Evolutionary conservation across 2,888 invertebrate genomes (phyloP).

Genomic region (Rhagonycha fulva): DNA sequence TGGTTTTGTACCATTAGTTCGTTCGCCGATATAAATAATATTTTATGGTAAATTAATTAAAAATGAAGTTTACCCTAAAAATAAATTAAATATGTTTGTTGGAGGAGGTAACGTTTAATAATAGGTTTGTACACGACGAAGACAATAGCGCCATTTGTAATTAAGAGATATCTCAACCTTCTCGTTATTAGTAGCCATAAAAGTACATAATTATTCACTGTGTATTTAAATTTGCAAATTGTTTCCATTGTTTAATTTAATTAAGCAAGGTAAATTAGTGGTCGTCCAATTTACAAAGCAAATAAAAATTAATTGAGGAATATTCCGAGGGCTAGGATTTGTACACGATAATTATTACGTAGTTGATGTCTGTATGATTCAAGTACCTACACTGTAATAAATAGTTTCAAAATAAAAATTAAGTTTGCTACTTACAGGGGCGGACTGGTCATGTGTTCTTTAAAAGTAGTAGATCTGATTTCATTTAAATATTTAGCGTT

Average conservation of each 20-base stretch:
- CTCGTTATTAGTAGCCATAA: not conserved
- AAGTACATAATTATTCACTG: not conserved
- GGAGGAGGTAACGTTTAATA: not conserved
- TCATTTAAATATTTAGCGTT: too few species aligned
- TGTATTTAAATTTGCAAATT: not conserved
- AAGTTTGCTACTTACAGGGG: not conserved
- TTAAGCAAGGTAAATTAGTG: not conserved
- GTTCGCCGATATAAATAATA: not conserved
- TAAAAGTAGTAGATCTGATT: too few species aligned
- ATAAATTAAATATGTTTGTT: not conserved
- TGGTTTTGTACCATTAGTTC: not conserved
- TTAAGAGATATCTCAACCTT: not conserved
- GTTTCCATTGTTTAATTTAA: not conserved
- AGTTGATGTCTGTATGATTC: not conserved
- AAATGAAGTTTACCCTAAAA: not conserved
- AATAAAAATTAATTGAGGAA: not conserved
- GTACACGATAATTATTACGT: not conserved
- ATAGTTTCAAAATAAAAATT: not conserved
- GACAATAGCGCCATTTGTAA: not conserved
- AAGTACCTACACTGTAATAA: not conserved
- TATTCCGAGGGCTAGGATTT: not conserved
- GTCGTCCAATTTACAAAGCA: not conserved
- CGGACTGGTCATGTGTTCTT: not conserved
- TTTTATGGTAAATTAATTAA: not conserved
- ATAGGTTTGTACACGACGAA: not conserved